Evolutionary conservation across 92 coral and sea anemone species (phyloP), one percentile per base, ranked within the genome.

Genomic region (Heliopora coerulea): DNA sequence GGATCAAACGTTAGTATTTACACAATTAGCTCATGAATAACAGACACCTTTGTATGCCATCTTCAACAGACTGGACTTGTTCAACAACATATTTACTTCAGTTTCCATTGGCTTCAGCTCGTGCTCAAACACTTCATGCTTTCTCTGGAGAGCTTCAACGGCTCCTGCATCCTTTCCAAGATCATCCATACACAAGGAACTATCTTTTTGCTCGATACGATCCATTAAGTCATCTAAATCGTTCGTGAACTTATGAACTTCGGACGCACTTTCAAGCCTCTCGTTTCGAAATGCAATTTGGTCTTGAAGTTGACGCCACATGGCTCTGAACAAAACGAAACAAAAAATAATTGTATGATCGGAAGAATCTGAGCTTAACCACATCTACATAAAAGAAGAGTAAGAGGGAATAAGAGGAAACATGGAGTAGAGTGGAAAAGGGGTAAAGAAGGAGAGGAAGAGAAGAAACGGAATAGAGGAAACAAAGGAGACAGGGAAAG

Each of bases 221-320:
- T 89, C 83, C 73, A 90, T 78, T 19, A 92, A 81, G 72, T 92
- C 97, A 69, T 92, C 91, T 73, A 92, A 78, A 67, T 92, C 97
- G 58, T 96, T 86, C 83, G 88, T 92, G 44, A 92, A 92, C 15
- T 96, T 86, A 50, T 92, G 97, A 62, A 92, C 90, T 74, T 92
- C 96, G 11, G 96, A 96, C 0, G 97, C 97, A 59, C 89, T 92
- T 40, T 84, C 75, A n/a, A 92, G 87, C 11, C 97, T 91, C 74
- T 90, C 86, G 69, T 82, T 83, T 15, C 97, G 90, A 52, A 86
- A 70, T 3, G 80, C 62, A 56, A 92, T 85, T 59, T 90, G 93
- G 44, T 92, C 96, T 80, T 90, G 87, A 8, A 92, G 72, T 23
- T 92, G 96, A 29, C 86, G 90, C 96, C 96, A 92, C 89, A 83